These are phyloP conservation scores for Dugesia japonica DNA, from an alignment of 2,888 invertebrate species.

Conservation along the genomic window DNA sequence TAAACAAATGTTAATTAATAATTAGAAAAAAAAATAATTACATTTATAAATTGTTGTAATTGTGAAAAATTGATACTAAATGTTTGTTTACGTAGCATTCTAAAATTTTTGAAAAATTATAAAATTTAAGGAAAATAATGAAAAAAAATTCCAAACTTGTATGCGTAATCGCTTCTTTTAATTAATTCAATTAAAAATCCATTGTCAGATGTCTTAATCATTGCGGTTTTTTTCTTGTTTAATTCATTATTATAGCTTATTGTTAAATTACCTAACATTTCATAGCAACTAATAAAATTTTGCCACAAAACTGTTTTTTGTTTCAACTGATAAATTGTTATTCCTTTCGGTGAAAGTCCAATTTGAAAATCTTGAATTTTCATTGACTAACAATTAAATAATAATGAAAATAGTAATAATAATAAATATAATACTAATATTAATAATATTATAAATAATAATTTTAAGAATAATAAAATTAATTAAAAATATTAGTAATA, in stretches of 20 bases:
- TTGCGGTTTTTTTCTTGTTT: not conserved
- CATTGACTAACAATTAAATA: not conserved
- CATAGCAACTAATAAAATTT: not conserved
- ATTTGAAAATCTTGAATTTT: not conserved
- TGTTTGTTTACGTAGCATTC: not conserved
- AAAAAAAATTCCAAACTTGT: not conserved
- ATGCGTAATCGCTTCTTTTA: not conserved
- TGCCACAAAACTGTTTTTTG: not conserved
- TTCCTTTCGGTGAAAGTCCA: not conserved
- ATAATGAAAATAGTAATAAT: not conserved
- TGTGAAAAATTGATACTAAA: too few relatives aligned
- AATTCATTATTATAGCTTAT: not conserved
- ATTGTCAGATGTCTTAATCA: not conserved
- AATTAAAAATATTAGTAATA: too few relatives aligned
- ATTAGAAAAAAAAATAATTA: too few relatives aligned
- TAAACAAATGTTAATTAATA: too few relatives aligned
- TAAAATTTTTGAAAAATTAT: too few relatives aligned
- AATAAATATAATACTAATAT: not conserved
- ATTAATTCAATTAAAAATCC: not conserved
- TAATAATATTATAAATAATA: too few relatives aligned
- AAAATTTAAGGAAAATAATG: too few relatives aligned
- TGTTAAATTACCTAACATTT: not conserved
- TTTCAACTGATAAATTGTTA: not conserved
- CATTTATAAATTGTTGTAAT: too few relatives aligned
- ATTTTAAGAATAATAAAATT: too few relatives aligned